Evolutionary conservation across 53 echinoderm and acorn worm genomes (phyloP).

Genomic region (Astropecten irregularis): DNA sequence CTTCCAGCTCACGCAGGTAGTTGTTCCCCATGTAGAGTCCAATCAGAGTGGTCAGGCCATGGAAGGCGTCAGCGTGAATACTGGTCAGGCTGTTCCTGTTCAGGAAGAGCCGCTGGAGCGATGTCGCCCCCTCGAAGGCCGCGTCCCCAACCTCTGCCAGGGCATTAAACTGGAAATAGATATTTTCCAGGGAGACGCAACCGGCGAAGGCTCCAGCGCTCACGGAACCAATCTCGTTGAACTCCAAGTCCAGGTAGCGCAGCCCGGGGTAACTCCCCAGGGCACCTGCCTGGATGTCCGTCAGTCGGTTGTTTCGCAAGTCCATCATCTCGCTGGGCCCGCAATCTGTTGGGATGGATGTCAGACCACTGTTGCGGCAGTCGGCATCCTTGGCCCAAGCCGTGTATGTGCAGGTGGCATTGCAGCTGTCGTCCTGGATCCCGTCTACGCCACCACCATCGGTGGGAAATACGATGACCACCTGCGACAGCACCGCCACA

Average conservation of each 20-base stretch:
- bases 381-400: constrained; percentile 58
- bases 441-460: not conserved
- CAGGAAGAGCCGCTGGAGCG: constrained; percentile 53
- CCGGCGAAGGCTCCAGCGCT: constrained; percentile 23
- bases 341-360: constrained; percentile 26
- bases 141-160: not conserved
- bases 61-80: constrained; percentile 50
- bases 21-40: constrained; percentile 62
- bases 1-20: constrained; percentile 15
- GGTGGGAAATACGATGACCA: not conserved
- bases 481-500: not conserved
- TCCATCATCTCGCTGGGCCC: constrained; percentile 35
- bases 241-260: constrained; percentile 38
- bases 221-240: constrained; percentile 39
- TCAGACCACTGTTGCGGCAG: constrained; percentile 50
- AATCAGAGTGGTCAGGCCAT: constrained; percentile 23
- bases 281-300: not conserved
- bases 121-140: constrained; percentile 10
- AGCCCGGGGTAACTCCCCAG: constrained; percentile 32
- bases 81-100: constrained; percentile 33
- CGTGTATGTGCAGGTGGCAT: constrained; percentile 58
- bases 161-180: constrained; percentile 45
- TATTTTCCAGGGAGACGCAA: constrained; percentile 17
- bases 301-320: constrained; percentile 54
- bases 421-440: not conserved